phyloP scores from a whole-genome alignment of 2,888 invertebrate species.

The Endotricha flammealis region DNA sequence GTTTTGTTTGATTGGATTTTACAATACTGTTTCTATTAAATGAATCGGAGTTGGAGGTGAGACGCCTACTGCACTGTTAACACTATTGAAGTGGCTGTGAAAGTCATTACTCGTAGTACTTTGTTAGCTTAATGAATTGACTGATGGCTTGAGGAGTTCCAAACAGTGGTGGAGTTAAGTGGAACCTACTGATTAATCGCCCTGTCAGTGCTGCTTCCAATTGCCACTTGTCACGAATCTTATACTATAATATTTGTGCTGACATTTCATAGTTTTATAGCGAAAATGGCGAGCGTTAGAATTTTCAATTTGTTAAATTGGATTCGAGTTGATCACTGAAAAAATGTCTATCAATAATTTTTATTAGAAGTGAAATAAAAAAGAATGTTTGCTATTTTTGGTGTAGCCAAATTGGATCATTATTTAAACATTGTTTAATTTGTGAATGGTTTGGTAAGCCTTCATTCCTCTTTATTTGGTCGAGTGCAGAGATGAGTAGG shows the following conservation, averaged over 20 bases:
- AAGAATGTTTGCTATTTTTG: neutral
- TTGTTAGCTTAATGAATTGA: constrained; percentile 78
- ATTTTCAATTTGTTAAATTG: constrained; percentile 35
- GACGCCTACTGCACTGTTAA: constrained; percentile 29
- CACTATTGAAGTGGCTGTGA: constrained; percentile 55
- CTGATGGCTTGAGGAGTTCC: constrained; percentile 70
- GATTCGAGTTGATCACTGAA: constrained; percentile 19
- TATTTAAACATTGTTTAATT: constrained; percentile 36
- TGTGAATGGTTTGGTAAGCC: constrained; percentile 29
- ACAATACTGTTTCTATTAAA: constrained; percentile 6
- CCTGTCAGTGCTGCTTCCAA: constrained; percentile 72
- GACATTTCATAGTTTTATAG: constrained; percentile 21
- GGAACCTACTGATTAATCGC: constrained; percentile 74
- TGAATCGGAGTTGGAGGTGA: neutral
- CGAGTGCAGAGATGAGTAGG: constrained; percentile 50
- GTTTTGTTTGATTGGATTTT: constrained; percentile 7
- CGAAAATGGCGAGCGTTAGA: constrained; percentile 23
- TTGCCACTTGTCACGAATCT: constrained; percentile 69
- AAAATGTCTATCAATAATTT: constrained; percentile 2
- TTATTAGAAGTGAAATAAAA: constrained; percentile 1
- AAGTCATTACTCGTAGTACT: constrained; percentile 74
- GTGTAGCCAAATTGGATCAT: constrained; percentile 21
- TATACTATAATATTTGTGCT: constrained; percentile 47
- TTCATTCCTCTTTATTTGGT: constrained; percentile 48
- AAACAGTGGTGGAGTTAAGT: constrained; percentile 74